Evolutionary conservation across 2,113 vertebrate genomes (phyloP).

Genomic region (Entomyzon cyanotis): DNA sequence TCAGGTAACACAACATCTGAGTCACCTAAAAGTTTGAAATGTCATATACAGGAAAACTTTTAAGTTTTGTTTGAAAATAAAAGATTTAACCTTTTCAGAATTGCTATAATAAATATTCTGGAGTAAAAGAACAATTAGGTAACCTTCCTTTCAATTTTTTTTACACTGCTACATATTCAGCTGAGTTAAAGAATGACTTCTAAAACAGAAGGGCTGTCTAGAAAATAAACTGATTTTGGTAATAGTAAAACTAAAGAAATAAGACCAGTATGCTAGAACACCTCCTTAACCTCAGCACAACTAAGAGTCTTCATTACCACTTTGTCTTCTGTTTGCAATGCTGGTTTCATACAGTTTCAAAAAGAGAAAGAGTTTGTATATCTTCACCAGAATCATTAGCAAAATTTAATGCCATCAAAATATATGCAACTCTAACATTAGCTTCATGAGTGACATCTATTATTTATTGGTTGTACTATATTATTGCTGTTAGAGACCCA

Average conservation of each 20-base stretch:
- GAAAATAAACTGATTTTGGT: background rate
- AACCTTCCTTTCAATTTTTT: background rate
- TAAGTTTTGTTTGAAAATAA: background rate
- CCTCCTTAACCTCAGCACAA: background rate
- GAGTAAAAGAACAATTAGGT: background rate
- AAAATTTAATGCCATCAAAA: background rate
- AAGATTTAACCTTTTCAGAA: background rate
- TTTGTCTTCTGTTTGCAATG: background rate
- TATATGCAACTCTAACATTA: background rate
- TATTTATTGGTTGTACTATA: background rate
- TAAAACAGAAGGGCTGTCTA: background rate
- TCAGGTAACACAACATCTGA: background rate
- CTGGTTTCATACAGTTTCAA: background rate
- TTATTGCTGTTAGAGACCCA: background rate
- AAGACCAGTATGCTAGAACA: background rate
- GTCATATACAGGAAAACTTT: background rate
- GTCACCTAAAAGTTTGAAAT: slow-evolving; percentile 1
- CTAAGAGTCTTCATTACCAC: background rate
- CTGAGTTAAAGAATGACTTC: background rate
- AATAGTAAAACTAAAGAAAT: background rate
- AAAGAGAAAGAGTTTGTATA: background rate
- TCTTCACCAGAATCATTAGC: background rate
- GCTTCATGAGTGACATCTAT: background rate
- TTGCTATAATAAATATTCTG: background rate
- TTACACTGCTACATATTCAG: background rate